A percentile compares a stretch with the other conserved stretches of the same genome.
Evolutionary conservation across 2,888 invertebrate species (phyloP).

Genomic region (Tetrapedia diversipes): DNA sequence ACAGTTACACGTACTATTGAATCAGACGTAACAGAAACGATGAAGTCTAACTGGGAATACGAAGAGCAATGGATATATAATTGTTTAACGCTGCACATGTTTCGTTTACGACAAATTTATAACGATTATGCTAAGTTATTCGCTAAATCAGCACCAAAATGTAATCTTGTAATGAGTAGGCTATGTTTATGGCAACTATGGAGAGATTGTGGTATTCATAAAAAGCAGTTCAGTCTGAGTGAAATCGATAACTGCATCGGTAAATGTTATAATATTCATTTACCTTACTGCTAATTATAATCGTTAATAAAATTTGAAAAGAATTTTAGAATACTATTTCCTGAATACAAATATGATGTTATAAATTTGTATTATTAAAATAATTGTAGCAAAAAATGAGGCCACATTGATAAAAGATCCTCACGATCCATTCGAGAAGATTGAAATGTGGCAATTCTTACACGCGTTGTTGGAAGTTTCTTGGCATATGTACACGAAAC

Average conservation of each 20-base stretch:
- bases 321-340: not conserved
- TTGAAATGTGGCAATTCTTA: slow-evolving; percentile 87
- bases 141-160: slow-evolving; percentile 39
- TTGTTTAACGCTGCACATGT: slow-evolving; percentile 83
- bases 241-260: slow-evolving; percentile 84
- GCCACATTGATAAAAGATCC: slow-evolving; percentile 79
- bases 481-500: slow-evolving; percentile 83
- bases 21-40: not conserved
- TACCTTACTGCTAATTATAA: too few species aligned
- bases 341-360: not conserved
- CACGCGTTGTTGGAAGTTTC: slow-evolving; percentile 85
- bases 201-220: slow-evolving; percentile 84
- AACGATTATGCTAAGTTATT: slow-evolving; percentile 82
- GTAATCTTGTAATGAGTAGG: slow-evolving; percentile 69
- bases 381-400: slow-evolving; percentile 58
- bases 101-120: slow-evolving; percentile 84
- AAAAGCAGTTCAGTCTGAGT: slow-evolving; percentile 83
- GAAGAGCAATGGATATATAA: slow-evolving; percentile 82
- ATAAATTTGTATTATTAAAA: not conserved
- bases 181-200: slow-evolving; percentile 86
- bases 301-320: too few species aligned
- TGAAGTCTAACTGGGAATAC: slow-evolving; percentile 74
- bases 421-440: slow-evolving; percentile 85
- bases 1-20: not conserved
- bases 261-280: too few species aligned